A percentile compares a stretch with the other conserved stretches of the same genome.
Conservation (phyloP, 2,888 invertebrate species). For the Cryptocephalus primarius region DNA sequence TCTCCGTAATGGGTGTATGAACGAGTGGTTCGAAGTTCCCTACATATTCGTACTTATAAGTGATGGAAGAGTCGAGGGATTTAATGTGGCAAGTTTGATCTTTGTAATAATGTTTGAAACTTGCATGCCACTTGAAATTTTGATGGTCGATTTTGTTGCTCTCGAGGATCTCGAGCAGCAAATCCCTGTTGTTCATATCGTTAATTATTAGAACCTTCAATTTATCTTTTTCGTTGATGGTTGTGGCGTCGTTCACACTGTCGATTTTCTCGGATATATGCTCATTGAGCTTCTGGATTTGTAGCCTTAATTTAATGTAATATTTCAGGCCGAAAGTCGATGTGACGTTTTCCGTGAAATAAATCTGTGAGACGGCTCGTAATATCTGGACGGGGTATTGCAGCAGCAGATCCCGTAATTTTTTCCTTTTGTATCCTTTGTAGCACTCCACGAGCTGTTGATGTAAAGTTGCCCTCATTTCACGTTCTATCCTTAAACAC, state of each 20-base stretch:
- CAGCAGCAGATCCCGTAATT: conserved; percentile 9
- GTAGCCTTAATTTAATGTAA: conserved; percentile 15
- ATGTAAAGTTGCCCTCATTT: conserved; percentile 48
- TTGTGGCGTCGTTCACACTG: conserved; percentile 21
- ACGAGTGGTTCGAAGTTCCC: conserved; percentile 63
- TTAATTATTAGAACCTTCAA: conserved; percentile 25
- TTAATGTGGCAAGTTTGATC: conserved; percentile 51
- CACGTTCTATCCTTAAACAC: conserved; percentile 66
- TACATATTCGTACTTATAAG: conserved; percentile 73
- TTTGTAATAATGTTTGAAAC: conserved; percentile 62
- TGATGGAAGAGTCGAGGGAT: conserved; percentile 62
- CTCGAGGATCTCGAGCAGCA: conserved; percentile 51
- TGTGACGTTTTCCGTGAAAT: conserved; percentile 38
- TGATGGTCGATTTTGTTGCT: conserved; percentile 49
- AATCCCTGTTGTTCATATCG: conserved; percentile 52
- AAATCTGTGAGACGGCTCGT: conserved; percentile 13
- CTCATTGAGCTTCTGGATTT: conserved; percentile 11
- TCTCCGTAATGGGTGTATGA: conserved; percentile 57
- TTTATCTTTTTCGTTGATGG: conserved; percentile 32
- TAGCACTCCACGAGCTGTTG: conserved; percentile 14
- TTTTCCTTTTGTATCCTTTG: conserved; percentile 10
- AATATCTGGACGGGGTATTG: conserved; percentile 17
- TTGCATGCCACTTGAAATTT: conserved; percentile 66
- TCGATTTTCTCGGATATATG: conserved; percentile 12
- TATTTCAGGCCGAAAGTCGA: conserved; percentile 19